phyloP scores from a whole-genome alignment of 2,797 vertebrate genomes.

The Onychomys arenicola region DNA sequence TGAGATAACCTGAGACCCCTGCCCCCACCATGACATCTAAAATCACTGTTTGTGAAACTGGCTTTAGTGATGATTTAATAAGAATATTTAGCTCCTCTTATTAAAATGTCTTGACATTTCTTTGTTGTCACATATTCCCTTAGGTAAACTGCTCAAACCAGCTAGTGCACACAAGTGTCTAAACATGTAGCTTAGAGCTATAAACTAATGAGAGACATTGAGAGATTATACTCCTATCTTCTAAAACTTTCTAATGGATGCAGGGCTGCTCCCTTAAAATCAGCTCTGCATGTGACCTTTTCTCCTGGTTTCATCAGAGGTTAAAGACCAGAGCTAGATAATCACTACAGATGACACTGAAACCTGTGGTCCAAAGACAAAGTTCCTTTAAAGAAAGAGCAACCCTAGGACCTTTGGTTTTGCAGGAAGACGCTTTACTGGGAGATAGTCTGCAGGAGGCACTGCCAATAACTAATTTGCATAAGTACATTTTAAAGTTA shows the following conservation, averaged over 20 bases:
- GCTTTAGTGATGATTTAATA: background rate
- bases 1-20: background rate
- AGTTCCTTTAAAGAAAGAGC: background rate
- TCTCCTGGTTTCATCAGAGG: background rate
- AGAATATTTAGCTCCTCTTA: background rate
- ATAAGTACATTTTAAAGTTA: background rate
- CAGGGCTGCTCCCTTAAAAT: background rate
- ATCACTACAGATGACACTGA: background rate
- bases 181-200: background rate
- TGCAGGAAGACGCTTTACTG: background rate
- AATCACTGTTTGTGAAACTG: background rate
- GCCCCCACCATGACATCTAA: background rate
- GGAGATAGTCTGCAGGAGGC: background rate
- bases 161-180: background rate
- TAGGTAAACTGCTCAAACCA: background rate
- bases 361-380: background rate
- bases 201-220: constrained; percentile 1
- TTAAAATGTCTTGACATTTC: background rate
- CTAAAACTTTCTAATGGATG: background rate
- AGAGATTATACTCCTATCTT: background rate
- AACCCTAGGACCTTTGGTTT: constrained; percentile 1
- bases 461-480: background rate
- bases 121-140: background rate
- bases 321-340: constrained; percentile 4
- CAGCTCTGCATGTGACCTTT: background rate